Conservation (phyloP, 2,797 vertebrate species). For the Merluccius polli region DNA sequence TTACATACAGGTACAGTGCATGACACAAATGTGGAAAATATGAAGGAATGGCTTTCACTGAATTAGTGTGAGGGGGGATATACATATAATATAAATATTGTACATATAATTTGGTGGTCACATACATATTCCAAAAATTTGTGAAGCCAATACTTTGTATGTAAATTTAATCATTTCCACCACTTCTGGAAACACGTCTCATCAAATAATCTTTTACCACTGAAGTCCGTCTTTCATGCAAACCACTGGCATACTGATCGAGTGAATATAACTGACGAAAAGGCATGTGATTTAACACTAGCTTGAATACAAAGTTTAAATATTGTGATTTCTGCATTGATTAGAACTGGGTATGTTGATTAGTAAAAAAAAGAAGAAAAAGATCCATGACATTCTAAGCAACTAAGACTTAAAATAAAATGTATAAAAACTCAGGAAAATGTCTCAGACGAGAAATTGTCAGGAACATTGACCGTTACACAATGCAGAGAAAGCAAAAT, state of each 20-base stretch:
- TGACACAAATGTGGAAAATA: slow-evolving; percentile 6
- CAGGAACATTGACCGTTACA: slow-evolving; percentile 50
- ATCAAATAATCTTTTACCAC: slow-evolving; percentile 36
- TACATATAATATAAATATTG: slow-evolving; percentile 24
- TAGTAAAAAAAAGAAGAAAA: slow-evolving; percentile 34
- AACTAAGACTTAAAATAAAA: slow-evolving; percentile 26
- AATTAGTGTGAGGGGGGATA: slow-evolving; percentile 19
- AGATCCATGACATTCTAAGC: slow-evolving; percentile 27
- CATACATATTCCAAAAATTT: slow-evolving; percentile 17
- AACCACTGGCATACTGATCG: slow-evolving; percentile 38
- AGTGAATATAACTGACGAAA: slow-evolving; percentile 28
- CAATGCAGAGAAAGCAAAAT: slow-evolving; percentile 45
- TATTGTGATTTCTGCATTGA: slow-evolving; percentile 28
- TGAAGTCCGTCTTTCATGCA: slow-evolving; percentile 52
- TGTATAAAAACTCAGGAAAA: slow-evolving; percentile 25
- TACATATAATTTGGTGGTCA: slow-evolving; percentile 42
- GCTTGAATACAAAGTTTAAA: slow-evolving; percentile 29
- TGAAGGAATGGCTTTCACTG: slow-evolving; percentile 25
- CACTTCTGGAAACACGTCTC: slow-evolving; percentile 49
- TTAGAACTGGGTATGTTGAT: slow-evolving; percentile 22
- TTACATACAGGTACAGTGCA: slow-evolving; percentile 26
- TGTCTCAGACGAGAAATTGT: slow-evolving; percentile 36
- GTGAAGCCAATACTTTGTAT: neutral
- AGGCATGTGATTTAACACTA: slow-evolving; percentile 19
- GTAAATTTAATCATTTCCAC: slow-evolving; percentile 49